phyloP scores from a whole-genome alignment of 2,888 invertebrate genomes.

The Hyles lineata region DNA sequence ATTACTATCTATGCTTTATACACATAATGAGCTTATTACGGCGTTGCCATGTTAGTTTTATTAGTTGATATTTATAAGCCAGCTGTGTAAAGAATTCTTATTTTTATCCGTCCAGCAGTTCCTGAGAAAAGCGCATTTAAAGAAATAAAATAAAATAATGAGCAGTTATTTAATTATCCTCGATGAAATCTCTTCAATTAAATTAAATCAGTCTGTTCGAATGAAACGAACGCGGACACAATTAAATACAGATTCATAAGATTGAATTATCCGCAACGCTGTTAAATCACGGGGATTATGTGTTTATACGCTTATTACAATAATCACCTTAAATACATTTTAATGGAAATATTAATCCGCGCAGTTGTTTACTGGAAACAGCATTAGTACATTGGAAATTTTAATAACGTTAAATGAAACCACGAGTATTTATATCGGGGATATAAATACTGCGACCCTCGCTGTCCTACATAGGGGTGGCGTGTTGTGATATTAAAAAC shows the following conservation, averaged over 20 bases:
- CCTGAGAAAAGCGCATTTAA: too few species aligned
- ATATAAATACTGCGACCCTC: slow-evolving; percentile 1
- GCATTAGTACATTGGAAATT: slow-evolving; percentile 24
- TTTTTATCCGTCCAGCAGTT: too few species aligned
- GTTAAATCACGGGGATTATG: slow-evolving; percentile 12
- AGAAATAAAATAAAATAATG: too few species aligned
- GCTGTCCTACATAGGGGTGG: slow-evolving; percentile 12
- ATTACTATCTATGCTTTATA: too few species aligned
- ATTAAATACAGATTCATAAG: slow-evolving; percentile 25
- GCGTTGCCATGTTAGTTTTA: too few species aligned
- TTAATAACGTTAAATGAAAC: slow-evolving; percentile 20
- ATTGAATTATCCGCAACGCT: slow-evolving; percentile 14
- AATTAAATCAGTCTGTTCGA: background rate
- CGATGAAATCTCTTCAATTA: background rate
- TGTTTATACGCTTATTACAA: slow-evolving; percentile 15
- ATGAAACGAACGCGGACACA: background rate
- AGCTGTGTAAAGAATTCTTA: too few species aligned
- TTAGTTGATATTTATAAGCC: too few species aligned
- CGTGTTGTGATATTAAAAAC: slow-evolving; percentile 11
- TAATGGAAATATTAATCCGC: slow-evolving; percentile 18
- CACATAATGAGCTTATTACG: background rate
- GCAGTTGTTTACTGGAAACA: background rate
- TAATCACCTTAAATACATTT: slow-evolving; percentile 14
- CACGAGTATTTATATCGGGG: background rate
- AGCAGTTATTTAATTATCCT: background rate